phyloP scores from a whole-genome alignment of 2,888 invertebrate species.

The Scotopteryx bipunctaria region DNA sequence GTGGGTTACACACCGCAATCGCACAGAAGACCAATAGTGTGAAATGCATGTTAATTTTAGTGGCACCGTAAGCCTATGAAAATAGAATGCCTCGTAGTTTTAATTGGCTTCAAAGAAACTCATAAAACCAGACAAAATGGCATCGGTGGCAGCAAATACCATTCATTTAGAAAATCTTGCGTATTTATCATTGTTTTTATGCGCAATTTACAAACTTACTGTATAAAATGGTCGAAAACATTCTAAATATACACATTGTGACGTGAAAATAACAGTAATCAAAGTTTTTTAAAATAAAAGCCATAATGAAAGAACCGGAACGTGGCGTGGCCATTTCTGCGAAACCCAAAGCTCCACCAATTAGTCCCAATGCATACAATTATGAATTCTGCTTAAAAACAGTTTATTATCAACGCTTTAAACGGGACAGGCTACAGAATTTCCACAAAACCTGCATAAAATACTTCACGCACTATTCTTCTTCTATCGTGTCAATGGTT shows the following conservation, averaged over 20 bases:
- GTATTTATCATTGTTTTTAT: neutral
- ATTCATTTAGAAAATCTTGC: slow-evolving; percentile 14
- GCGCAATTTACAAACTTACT: too few species aligned
- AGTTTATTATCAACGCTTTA: slow-evolving; percentile 25
- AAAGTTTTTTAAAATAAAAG: neutral
- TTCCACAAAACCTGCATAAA: neutral
- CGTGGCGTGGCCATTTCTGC: slow-evolving; percentile 23
- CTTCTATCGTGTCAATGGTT: too few species aligned
- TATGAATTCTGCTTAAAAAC: slow-evolving; percentile 22
- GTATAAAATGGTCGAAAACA: slow-evolving; percentile 1
- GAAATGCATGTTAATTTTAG: slow-evolving; percentile 30
- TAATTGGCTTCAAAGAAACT: slow-evolving; percentile 32
- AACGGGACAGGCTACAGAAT: slow-evolving; percentile 1
- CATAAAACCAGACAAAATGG: slow-evolving; percentile 29
- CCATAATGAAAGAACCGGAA: slow-evolving; percentile 10
- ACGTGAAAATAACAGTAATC: slow-evolving; percentile 15
- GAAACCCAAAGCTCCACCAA: slow-evolving; percentile 25
- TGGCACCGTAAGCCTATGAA: slow-evolving; percentile 22
- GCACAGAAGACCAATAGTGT: slow-evolving; percentile 11
- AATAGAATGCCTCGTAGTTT: slow-evolving; percentile 31
- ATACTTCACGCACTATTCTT: too few species aligned
- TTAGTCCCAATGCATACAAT: slow-evolving; percentile 29
- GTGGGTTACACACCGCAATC: slow-evolving; percentile 18
- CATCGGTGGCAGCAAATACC: slow-evolving; percentile 13
- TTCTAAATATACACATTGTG: slow-evolving; percentile 2